Evolutionary conservation across 64 coral and sea anemone species (phyloP).

Genomic region (Montipora efflorescens): DNA sequence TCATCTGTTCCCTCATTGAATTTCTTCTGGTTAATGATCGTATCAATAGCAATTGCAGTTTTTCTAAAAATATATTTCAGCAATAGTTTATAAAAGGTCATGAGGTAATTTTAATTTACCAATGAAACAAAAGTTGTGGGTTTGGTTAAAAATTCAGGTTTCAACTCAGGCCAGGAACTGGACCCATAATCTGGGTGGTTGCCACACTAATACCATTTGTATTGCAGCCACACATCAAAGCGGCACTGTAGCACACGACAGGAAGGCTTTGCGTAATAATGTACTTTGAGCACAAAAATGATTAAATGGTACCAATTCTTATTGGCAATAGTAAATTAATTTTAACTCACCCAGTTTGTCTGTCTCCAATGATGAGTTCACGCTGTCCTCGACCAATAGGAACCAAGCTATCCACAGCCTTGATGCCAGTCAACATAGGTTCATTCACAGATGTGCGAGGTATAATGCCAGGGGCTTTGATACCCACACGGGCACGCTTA

Average conservation of each 20-base stretch:
- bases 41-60: slow-evolving; percentile 99
- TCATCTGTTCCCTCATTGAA: slow-evolving; percentile 98
- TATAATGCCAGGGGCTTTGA: slow-evolving; percentile 98
- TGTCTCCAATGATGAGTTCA: slow-evolving; percentile 99
- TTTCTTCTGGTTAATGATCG: slow-evolving; percentile 99
- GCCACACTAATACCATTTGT: too few relatives aligned
- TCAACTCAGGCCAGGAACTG: too few relatives aligned
- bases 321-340: too few relatives aligned
- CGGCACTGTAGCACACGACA: too few relatives aligned
- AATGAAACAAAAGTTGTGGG: too few relatives aligned
- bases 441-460: slow-evolving; percentile 99
- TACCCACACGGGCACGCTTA: slow-evolving; percentile 82
- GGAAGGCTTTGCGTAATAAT: too few relatives aligned
- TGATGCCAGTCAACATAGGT: slow-evolving; percentile 99
- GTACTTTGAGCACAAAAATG: too few relatives aligned
- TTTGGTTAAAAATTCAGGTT: neutral
- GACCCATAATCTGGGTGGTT: too few relatives aligned
- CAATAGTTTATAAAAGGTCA: neutral
- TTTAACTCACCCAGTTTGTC: slow-evolving; percentile 85
- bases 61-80: slow-evolving; percentile 55
- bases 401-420: slow-evolving; percentile 99
- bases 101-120: too few relatives aligned
- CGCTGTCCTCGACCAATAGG: slow-evolving; percentile 99
- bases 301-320: too few relatives aligned
- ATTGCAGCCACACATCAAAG: too few relatives aligned